Evolutionary conservation across 2,888 invertebrate genomes (phyloP), one percentile per base, ranked within the genome.

Genomic region (Apoderus coryli): DNA sequence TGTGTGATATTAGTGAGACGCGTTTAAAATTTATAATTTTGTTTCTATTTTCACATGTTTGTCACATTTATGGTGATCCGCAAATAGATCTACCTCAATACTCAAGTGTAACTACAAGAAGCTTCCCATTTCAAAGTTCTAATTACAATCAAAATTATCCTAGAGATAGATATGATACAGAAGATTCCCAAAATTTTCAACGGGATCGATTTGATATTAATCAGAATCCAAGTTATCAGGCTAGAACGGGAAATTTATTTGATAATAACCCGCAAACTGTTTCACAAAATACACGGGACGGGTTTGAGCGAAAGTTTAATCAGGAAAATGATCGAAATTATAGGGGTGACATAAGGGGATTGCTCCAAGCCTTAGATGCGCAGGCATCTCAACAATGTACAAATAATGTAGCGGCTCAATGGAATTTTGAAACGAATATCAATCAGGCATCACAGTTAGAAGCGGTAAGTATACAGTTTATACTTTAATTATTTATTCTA

Each of bases 381-480:
- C 72, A 77, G 47, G 73, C 81, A 6, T 76, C 82, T 0, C 72
- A 77, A 50, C 77, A 81, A 54, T 86, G 85, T 48, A 80, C 80
- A 1, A 75, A 74, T 29, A 85, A 85, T 54, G 85, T 86, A n/a
- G 77, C 72, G 0, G 80, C 82, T 2, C 86, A 86, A 50, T 86
- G 86, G 86, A 76, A 77, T 53, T 86, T 84, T 49, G 85, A 86
- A 57, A 85, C 85, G 3, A 77, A 85, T 49, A 81, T 85, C 22
- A 84, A 81, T 57, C 79, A 81, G 53, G 72, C 66, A 26, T 79
- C 80, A 1, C 85, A 86, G 58, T 61, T 79, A 43, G 76, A 80
- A 48, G 85, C 85, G 54, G 86, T 85, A 56, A 78, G 81, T 73
- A n/a, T 19, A 19, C 7, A 19, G n/a, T n/a, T n/a, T n/a, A n/a